Evolutionary conservation across 2,888 invertebrate genomes (phyloP).

Genomic region (Mythimna ferrago): DNA sequence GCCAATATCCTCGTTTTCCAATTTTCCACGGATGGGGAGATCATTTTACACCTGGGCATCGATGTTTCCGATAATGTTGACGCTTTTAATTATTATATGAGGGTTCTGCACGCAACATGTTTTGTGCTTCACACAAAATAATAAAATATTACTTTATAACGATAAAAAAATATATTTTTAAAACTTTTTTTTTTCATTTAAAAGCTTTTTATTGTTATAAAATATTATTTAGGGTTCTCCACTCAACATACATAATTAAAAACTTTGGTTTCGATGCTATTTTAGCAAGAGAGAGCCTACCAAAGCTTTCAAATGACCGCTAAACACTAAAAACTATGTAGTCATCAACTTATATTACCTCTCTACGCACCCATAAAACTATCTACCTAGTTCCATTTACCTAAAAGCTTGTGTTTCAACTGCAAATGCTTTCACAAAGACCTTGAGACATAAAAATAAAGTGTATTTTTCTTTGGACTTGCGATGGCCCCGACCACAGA

Average conservation of each 20-base stretch:
- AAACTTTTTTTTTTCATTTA: not conserved
- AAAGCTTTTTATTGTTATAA: not conserved
- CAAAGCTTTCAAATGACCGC: not conserved
- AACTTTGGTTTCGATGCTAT: not conserved
- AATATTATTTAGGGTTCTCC: not conserved
- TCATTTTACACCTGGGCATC: constrained; percentile 75
- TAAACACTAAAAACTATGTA: constrained; percentile 23
- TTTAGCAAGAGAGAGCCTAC: not conserved
- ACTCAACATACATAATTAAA: not conserved
- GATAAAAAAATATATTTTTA: not conserved
- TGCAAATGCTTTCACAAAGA: constrained; percentile 44
- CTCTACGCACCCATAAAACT: constrained; percentile 43
- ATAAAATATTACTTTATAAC: not conserved
- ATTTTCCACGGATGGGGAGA: constrained; percentile 70
- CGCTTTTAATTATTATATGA: constrained; percentile 71
- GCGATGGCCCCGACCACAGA: constrained; percentile 32
- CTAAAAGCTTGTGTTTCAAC: constrained; percentile 61
- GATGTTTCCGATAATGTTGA: constrained; percentile 67
- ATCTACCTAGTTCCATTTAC: constrained; percentile 56
- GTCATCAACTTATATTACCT: constrained; percentile 45
- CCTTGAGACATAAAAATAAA: constrained; percentile 53
- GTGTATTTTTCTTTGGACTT: constrained; percentile 52
- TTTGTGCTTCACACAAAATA: constrained; percentile 35
- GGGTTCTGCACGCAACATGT: constrained; percentile 47
- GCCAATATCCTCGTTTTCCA: constrained; percentile 77